Evolutionary conservation across 2,113 vertebrate genomes (phyloP), one percentile per base, ranked within the genome.

Genomic region (Spea bombifrons): DNA sequence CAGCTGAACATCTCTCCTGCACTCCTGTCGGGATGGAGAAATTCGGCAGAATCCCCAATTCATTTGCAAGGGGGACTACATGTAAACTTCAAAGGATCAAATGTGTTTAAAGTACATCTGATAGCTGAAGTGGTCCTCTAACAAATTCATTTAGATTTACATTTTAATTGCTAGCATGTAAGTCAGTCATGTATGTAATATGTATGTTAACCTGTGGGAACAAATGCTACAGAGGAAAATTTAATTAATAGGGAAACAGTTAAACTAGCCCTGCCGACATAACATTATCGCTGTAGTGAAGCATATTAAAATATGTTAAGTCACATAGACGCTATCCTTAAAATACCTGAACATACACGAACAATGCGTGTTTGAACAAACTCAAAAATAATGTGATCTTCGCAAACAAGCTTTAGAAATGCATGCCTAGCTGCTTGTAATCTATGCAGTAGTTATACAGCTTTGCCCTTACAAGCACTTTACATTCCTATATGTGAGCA

Each of bases 281-380:
- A 70, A 78, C 61, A 79, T 73, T 79, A 17, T 66, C 76, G 66
- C 66, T 66, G 48, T 66, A 63, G 49, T 45, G 71, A 73, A 79
- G 76, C 76, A 55, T 79, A 72, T 79, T 72, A 72, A 79, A 73
- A 64, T 66, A 55, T 79, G 43, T 66, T 79, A 79, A 73, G 70
- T 49, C 61, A 66, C 59, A 78, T 65, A 71, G 68, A 65, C 76
- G 69, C 69, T 71, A 55, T 16, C 61, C 69, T 73, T 61, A 66
- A 44, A 73, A 53, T 46, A 72, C 61, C 70, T 79, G 76, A 79
- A 73, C 73, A 13, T 76, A 66, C 76, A 72, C 43, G 70, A 73
- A 79, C 70, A 73, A 72, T 72, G 70, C 76, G 47, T 79, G 76
- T 79, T 79, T 79, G 55, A 63, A 72, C 76, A 79, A 52, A 79